phyloP scores from a whole-genome alignment of 2,888 invertebrate species.

The Noctuana brunneofusca region DNA sequence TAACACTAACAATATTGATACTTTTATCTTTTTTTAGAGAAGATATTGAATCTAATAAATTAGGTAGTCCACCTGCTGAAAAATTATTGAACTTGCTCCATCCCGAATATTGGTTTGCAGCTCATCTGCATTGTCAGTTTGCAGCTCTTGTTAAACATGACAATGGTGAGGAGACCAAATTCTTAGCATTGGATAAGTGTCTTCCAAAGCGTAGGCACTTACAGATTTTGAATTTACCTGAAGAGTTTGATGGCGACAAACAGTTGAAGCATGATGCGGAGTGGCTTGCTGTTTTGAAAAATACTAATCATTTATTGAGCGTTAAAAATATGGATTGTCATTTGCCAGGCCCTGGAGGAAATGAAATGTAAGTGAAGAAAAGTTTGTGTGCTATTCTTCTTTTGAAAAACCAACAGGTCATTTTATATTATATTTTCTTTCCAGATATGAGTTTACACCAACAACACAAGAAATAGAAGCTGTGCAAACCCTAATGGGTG shows the following conservation, averaged over 20 bases:
- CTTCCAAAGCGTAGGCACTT: conserved; percentile 93
- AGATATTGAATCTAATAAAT: conserved; percentile 89
- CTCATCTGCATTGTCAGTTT: conserved; percentile 98
- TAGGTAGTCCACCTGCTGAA: conserved; percentile 95
- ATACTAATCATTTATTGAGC: conserved; percentile 94
- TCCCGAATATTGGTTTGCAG: conserved; percentile 97
- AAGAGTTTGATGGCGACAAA: conserved; percentile 78
- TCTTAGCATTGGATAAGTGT: conserved; percentile 98
- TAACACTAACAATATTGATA: too few species aligned
- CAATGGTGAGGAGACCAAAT: conserved; percentile 85
- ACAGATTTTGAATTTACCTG: conserved; percentile 89
- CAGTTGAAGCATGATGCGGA: conserved; percentile 92
- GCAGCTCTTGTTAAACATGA: conserved; percentile 92
- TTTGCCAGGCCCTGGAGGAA: conserved; percentile 91
- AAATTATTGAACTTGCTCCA: conserved; percentile 91
- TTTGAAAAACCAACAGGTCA: too few species aligned
- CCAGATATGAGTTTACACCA: conserved; percentile 88
- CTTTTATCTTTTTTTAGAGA: conserved; percentile 78
- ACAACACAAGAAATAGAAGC: conserved; percentile 87
- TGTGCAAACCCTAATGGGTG: conserved; percentile 85
- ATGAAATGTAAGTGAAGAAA: conserved; percentile 83
- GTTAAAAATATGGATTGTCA: conserved; percentile 87
- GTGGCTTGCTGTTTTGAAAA: conserved; percentile 94
- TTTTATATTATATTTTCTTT: conserved; percentile 41
- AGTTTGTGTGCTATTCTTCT: neutral